These are phyloP conservation scores for Leptinotarsa haldemani DNA, from an alignment of 2,888 invertebrate genomes.

Conservation along the genomic window DNA sequence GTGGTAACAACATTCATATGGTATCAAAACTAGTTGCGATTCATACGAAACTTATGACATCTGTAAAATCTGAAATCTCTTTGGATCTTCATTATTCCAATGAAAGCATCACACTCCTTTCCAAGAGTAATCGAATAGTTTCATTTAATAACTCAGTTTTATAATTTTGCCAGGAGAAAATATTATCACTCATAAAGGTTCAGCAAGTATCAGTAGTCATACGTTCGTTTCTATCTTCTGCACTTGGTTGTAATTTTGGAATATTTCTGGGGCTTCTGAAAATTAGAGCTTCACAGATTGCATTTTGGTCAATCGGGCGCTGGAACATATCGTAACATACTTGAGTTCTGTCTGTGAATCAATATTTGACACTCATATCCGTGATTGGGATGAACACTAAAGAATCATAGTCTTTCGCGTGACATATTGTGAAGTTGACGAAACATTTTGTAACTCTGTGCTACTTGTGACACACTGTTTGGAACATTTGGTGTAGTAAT, in stretches of 20 bases:
- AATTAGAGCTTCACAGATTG: too few relatives aligned
- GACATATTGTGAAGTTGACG: slow-evolving; percentile 13
- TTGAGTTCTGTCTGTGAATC: not conserved
- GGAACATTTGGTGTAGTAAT: too few relatives aligned
- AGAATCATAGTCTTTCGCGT: not conserved
- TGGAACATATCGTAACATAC: not conserved
- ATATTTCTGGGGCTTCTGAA: too few relatives aligned
- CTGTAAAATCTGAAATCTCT: not conserved
- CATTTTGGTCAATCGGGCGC: not conserved
- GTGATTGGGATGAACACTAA: not conserved
- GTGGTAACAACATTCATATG: not conserved
- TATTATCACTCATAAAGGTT: not conserved
- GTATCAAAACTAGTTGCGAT: not conserved
- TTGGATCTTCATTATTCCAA: not conserved
- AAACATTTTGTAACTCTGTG: slow-evolving; percentile 21
- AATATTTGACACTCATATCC: not conserved
- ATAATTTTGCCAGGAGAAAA: not conserved
- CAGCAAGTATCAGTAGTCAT: not conserved
- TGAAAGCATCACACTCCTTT: not conserved
- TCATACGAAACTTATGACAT: not conserved
- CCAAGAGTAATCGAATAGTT: not conserved
- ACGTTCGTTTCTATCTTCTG: not conserved
- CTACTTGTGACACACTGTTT: not conserved
- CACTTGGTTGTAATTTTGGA: not conserved
- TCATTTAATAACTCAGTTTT: not conserved